phyloP scores from a whole-genome alignment of 35 echinoderm and acorn worm genomes.

The Ophioderma brevispina region DNA sequence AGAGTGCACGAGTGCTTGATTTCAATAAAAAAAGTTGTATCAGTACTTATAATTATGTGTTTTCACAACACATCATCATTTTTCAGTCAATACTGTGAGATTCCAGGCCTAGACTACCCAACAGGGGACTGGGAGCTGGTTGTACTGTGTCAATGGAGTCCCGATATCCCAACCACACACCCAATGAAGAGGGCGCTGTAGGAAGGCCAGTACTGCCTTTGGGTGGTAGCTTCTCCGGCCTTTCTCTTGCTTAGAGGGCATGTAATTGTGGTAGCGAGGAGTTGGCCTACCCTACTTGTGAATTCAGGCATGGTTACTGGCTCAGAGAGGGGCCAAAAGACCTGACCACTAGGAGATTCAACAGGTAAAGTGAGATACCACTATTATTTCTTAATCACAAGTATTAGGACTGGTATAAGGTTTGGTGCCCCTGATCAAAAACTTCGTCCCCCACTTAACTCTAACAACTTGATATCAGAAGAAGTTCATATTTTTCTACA shows the following conservation, averaged over 20 bases:
- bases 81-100: slow-evolving; percentile 84
- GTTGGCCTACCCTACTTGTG: slow-evolving; percentile 66
- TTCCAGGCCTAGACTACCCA: slow-evolving; percentile 78
- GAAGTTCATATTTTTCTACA: too few relatives aligned
- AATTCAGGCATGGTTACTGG: slow-evolving; percentile 84
- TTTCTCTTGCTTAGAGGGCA: slow-evolving; percentile 70
- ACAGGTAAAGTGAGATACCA: too few relatives aligned
- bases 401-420: too few relatives aligned
- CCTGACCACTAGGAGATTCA: slow-evolving; percentile 54
- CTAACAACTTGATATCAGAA: too few relatives aligned
- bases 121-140: slow-evolving; percentile 81
- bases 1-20: too few relatives aligned
- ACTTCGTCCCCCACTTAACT: too few relatives aligned
- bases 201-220: slow-evolving; percentile 83
- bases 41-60: not conserved
- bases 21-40: too few relatives aligned
- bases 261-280: slow-evolving; percentile 84
- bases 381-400: too few relatives aligned
- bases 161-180: slow-evolving; percentile 65
- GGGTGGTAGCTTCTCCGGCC: slow-evolving; percentile 60
- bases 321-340: slow-evolving; percentile 52
- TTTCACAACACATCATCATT: too few relatives aligned
- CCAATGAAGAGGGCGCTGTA: slow-evolving; percentile 72
- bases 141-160: slow-evolving; percentile 98
- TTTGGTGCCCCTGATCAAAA: too few relatives aligned